phyloP scores from a whole-genome alignment of 2,113 vertebrate species.

The Motacilla alba region DNA sequence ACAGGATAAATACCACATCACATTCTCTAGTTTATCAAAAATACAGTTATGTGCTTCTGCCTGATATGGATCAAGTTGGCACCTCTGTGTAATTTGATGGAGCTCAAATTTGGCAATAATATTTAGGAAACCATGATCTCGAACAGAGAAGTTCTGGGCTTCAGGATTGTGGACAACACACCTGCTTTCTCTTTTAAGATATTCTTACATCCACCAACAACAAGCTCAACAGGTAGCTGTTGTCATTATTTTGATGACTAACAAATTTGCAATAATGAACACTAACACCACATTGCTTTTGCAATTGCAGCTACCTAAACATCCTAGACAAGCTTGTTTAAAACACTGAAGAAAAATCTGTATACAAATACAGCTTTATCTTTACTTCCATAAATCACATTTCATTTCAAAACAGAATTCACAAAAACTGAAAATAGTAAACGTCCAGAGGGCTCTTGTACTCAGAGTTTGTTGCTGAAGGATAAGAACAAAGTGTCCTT shows the following conservation, averaged over 20 bases:
- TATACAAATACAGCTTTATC: background rate
- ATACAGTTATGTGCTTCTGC: background rate
- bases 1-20: background rate
- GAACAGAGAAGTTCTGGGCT: background rate
- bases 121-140: background rate
- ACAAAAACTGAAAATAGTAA: background rate
- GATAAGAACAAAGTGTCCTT: background rate
- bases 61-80: background rate
- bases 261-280: background rate
- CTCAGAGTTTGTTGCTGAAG: background rate
- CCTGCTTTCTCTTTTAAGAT: background rate
- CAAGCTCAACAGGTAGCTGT: background rate
- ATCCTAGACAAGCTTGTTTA: background rate
- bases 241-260: background rate
- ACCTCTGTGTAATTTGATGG: background rate
- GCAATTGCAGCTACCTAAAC: background rate
- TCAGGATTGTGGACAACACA: background rate
- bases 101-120: background rate
- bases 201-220: background rate
- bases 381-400: background rate
- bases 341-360: background rate
- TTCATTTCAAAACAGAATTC: background rate
- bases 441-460: background rate
- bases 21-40: background rate
- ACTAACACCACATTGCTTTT: background rate